phyloP scores from a whole-genome alignment of 2,113 vertebrate genomes.

The Melospiza melodia region DNA sequence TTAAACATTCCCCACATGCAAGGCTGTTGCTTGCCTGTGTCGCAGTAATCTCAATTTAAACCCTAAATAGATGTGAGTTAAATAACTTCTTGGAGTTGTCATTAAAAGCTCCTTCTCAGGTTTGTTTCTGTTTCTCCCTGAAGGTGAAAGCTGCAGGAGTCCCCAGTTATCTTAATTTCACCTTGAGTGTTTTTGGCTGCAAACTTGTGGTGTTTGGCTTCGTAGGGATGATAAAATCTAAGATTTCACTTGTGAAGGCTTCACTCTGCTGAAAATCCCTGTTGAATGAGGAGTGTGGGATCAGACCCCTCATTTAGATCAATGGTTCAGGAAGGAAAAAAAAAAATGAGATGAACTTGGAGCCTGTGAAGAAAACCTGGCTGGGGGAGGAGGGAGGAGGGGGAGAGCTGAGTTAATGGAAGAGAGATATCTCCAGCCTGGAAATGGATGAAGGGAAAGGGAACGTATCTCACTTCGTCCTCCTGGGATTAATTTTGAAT shows the following conservation, averaged over 20 bases:
- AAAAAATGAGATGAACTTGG: neutral
- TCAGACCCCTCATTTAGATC: constrained; percentile 16
- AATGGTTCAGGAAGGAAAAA: neutral
- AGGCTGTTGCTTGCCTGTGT: neutral
- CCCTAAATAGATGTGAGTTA: neutral
- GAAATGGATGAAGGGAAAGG: constrained; percentile 27
- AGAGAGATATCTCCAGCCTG: constrained; percentile 48
- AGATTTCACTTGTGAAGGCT: neutral
- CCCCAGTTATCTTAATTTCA: neutral
- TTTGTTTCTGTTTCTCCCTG: neutral
- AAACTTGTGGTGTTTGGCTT: neutral
- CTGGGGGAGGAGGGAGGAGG: neutral
- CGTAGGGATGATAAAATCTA: neutral
- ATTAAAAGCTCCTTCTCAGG: neutral
- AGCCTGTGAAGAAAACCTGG: constrained; percentile 9
- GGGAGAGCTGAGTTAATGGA: constrained; percentile 16
- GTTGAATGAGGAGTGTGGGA: neutral
- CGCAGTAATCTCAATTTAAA: neutral
- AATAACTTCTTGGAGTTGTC: neutral
- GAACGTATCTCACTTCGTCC: neutral
- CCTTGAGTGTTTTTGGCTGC: neutral
- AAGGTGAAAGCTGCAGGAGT: neutral
- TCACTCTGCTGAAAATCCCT: neutral
- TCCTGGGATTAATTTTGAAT: constrained; percentile 52
- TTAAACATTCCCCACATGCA: neutral